Conservation (phyloP, 1,140 invertebrate species). For the Condylostylus longicornis region DNA sequence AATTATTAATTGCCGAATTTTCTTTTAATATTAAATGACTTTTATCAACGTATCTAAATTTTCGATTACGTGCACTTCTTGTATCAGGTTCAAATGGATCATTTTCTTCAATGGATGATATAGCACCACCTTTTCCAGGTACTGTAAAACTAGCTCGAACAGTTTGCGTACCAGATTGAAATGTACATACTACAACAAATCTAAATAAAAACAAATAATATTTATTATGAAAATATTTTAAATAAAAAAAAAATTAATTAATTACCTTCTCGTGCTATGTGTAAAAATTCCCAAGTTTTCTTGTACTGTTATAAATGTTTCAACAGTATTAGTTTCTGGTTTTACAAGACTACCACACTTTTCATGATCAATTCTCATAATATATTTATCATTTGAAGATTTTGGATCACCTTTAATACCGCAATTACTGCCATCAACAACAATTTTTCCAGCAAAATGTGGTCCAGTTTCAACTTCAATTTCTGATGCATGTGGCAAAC, state of each 20-base stretch:
- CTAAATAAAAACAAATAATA: constrained; percentile 17
- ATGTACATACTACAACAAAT: constrained; percentile 62
- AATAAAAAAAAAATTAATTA: neutral
- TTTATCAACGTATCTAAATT: constrained; percentile 27
- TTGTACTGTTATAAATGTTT: constrained; percentile 63
- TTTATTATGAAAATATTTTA: neutral
- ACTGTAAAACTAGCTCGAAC: constrained; percentile 56
- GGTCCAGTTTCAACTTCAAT: constrained; percentile 67
- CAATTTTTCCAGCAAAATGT: constrained; percentile 56
- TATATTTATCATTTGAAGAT: constrained; percentile 52
- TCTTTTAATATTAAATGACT: constrained; percentile 23
- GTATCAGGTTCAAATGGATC: constrained; percentile 22
- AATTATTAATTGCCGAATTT: neutral
- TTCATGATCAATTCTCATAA: constrained; percentile 53
- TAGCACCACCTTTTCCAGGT: constrained; percentile 35
- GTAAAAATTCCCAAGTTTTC: constrained; percentile 66
- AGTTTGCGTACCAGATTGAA: constrained; percentile 61
- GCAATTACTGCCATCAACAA: constrained; percentile 44
- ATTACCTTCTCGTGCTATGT: constrained; percentile 53
- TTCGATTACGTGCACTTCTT: constrained; percentile 20
- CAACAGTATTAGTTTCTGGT: constrained; percentile 47
- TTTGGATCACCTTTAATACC: constrained; percentile 44
- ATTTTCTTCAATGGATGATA: constrained; percentile 15
- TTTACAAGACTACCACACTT: constrained; percentile 61
- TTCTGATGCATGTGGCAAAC: constrained; percentile 56